A percentile compares a stretch with the other conserved stretches of the same genome.
phyloP scores from a whole-genome alignment of 2,797 vertebrate species.

The Nyctibius grandis region DNA sequence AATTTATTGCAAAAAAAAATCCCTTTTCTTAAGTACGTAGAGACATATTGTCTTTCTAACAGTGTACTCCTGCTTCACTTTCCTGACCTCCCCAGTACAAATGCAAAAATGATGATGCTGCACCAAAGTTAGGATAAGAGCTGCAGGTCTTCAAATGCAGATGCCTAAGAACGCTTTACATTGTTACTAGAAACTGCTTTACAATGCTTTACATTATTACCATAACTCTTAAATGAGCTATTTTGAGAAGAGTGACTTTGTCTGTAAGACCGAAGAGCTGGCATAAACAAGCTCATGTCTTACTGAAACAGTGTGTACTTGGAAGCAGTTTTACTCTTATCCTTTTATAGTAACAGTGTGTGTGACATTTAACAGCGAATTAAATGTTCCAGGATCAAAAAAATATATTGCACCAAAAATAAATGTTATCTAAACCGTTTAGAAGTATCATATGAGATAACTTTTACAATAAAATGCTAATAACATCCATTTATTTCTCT shows the following conservation, averaged over 20 bases:
- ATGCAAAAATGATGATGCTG: neutral
- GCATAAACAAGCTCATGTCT: neutral
- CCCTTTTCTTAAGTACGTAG: neutral
- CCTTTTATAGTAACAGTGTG: constrained; percentile 4
- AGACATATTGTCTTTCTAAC: neutral
- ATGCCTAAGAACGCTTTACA: neutral
- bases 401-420: neutral
- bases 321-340: neutral
- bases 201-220: neutral
- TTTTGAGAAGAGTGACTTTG: neutral
- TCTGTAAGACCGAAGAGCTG: neutral
- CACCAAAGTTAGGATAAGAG: neutral
- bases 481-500: neutral
- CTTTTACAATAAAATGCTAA: neutral
- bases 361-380: neutral
- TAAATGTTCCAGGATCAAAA: neutral
- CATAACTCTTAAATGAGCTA: neutral
- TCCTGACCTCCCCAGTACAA: neutral
- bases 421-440: neutral
- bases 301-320: neutral
- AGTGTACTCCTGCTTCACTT: neutral
- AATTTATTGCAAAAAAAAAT: neutral
- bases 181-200: neutral
- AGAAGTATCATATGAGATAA: neutral
- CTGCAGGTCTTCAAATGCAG: neutral